phyloP scores from a whole-genome alignment of 2,113 vertebrate species.

The Aptenodytes forsteri region DNA sequence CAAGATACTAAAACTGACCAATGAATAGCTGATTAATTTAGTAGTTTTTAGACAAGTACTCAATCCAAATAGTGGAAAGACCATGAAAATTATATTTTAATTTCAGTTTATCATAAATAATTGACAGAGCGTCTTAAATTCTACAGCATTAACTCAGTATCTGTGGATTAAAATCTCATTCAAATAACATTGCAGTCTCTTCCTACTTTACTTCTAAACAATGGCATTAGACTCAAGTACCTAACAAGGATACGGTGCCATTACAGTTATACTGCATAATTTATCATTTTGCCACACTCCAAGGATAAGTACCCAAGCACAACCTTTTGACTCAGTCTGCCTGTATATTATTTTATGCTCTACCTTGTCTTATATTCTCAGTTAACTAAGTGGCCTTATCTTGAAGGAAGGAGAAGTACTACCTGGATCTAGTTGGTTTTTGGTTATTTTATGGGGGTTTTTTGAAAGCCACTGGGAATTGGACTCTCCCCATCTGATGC shows the following conservation, averaged over 20 bases:
- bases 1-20: not conserved
- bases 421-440: not conserved
- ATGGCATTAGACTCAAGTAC: not conserved
- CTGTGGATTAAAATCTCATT: conserved; percentile 2
- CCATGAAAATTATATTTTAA: not conserved
- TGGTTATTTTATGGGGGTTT: not conserved
- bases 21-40: not conserved
- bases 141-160: not conserved
- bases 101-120: not conserved
- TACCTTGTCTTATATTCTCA: not conserved
- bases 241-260: not conserved
- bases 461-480: not conserved
- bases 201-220: not conserved
- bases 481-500: not conserved
- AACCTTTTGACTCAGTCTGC: not conserved
- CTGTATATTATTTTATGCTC: not conserved
- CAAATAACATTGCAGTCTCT: not conserved
- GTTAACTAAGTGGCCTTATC: not conserved
- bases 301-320: not conserved
- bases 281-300: not conserved
- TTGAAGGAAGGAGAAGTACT: not conserved
- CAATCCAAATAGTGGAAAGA: not conserved
- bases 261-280: not conserved
- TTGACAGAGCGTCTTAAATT: not conserved
- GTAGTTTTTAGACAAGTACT: not conserved